Conservation (phyloP, 2,797 vertebrate species). For the Eulemur mongoz region DNA sequence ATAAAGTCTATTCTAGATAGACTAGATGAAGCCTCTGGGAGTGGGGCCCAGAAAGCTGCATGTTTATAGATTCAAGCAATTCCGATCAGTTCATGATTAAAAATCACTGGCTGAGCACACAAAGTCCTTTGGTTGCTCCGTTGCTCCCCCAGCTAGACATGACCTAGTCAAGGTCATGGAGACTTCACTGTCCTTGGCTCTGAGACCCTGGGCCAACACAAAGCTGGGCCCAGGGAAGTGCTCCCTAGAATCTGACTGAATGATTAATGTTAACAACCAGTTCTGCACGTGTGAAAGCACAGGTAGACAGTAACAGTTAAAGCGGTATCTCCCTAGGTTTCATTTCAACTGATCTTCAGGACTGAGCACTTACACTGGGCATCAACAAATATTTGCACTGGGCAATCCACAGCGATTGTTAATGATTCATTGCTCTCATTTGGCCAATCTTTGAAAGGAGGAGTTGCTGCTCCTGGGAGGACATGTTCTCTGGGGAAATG, state of each 20-base stretch:
- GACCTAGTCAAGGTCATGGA: background rate
- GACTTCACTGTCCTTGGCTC: background rate
- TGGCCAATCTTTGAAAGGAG: background rate
- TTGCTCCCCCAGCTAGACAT: background rate
- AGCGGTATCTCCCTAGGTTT: background rate
- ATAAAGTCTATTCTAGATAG: background rate
- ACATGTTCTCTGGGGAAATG: rapidly evolving
- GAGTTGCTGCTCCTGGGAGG: background rate
- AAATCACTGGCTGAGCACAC: background rate
- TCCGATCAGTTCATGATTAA: background rate
- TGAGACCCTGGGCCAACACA: background rate
- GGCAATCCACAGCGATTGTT: background rate
- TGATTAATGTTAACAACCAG: slow-evolving; percentile 15
- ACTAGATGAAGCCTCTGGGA: background rate
- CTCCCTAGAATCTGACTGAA: background rate
- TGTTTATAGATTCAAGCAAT: background rate
- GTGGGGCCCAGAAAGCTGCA: background rate
- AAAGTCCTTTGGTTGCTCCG: background rate
- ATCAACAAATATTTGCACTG: slow-evolving; percentile 25
- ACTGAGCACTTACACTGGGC: slow-evolving; percentile 31
- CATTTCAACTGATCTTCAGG: slow-evolving; percentile 41
- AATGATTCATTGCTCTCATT: background rate
- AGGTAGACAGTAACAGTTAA: slow-evolving; percentile 22
- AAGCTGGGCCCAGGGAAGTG: background rate
- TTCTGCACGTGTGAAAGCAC: background rate